These are phyloP conservation scores for Noctua fimbriata DNA, from an alignment of 2,888 invertebrate genomes.

Conservation along the genomic window DNA sequence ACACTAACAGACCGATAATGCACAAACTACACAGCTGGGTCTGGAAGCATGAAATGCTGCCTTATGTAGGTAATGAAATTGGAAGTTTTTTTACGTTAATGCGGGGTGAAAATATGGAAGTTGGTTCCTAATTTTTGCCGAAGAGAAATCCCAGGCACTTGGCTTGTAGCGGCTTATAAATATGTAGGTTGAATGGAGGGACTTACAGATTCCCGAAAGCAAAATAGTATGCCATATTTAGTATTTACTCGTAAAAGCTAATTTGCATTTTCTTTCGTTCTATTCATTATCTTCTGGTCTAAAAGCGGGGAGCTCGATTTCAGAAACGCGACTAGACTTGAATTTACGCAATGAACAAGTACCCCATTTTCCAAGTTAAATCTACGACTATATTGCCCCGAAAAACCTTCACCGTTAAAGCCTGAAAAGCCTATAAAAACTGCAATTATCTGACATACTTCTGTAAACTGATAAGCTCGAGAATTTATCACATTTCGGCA, in stretches of 20 bases:
- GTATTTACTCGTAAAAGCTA: not conserved
- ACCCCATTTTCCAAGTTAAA: not conserved
- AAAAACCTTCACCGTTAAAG: not conserved
- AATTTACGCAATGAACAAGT: not conserved
- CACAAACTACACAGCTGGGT: not conserved
- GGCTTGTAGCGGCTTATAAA: not conserved
- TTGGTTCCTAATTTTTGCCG: not conserved
- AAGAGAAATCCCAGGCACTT: not conserved
- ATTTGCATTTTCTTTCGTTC: not conserved
- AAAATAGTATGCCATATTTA: not conserved
- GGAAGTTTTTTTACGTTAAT: not conserved
- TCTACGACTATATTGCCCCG: not conserved
- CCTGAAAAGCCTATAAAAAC: slow-evolving; percentile 31
- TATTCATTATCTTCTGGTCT: not conserved
- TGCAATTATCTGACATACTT: slow-evolving; percentile 32
- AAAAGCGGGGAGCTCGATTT: not conserved
- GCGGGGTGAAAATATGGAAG: not conserved
- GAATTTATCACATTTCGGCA: slow-evolving; percentile 64
- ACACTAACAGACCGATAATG: not conserved
- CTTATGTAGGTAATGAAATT: not conserved
- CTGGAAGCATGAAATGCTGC: not conserved
- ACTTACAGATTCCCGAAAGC: not conserved
- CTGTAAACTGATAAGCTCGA: slow-evolving; percentile 41
- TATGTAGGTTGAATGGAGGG: not conserved
- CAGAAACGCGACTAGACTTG: not conserved